Base-by-base conservation (phyloP, 2,113 vertebrate species). In the Aix galericulata region DNA sequence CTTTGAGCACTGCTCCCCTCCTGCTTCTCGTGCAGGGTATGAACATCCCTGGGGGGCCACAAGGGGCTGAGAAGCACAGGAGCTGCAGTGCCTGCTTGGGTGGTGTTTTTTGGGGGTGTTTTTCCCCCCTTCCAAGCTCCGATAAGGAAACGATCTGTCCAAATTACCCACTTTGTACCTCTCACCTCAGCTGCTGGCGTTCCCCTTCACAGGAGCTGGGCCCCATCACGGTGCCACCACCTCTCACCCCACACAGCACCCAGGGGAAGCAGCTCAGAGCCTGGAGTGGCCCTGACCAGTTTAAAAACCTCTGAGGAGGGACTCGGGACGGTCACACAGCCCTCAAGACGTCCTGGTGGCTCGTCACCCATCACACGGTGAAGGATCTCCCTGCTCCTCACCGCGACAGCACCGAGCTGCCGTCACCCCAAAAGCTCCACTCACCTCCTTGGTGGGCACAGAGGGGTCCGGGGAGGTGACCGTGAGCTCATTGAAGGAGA, bases 111-210 rank as follows among this genome's bases (percentile, higher is more conserved):
- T 40, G 11, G 38, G 38, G 38, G 44, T 36, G 17, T 4, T 8
- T 18, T 8, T 18, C 17, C 46, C 20, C 46, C 95, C 95, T 93
- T 95, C 92, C 79, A 93, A 93, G 88, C 87, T 89, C 91, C 72
- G 76, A 74, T 77, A 91, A 97, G 12, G 12, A 40, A 40, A 93
- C 95, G 97, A 96, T 67, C 81, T 64, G 32, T 10, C 84, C 80
- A 88, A 75, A 68, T 69, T 48, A 29, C 25, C 8, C 1, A 0
- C 17, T 66, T 21, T 3, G 26, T 86, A 48, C 20, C 71, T 36
- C 36, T 76, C 27, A 11, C 36, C 36, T 31, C 34, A 21, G 11
- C n/a, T 17, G 2, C 34, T 10, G 8, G 6, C 3, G 0, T 16
- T 42, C 27, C 18, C 38, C 55, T 31, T 21, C 0, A 0, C 8